Percentiles rank a stretch among this genome's conserved stretches.
These are phyloP conservation scores for Meriones psammophilus DNA, from an alignment of 2,797 vertebrate species.

Conservation along the genomic window DNA sequence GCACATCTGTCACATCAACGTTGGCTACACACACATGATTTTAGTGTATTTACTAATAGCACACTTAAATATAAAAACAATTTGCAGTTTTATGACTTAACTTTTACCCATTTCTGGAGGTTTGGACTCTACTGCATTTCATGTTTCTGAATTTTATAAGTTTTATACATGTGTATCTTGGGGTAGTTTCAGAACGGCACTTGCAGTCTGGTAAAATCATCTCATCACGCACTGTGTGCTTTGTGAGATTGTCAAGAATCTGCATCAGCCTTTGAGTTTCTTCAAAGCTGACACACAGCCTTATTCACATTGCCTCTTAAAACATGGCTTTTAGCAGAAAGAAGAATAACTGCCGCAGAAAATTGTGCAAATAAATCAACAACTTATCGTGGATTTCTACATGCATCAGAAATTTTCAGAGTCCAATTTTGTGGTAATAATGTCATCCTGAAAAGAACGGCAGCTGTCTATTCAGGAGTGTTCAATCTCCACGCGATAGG, in stretches of 20 bases:
- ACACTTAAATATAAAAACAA: conserved; percentile 5
- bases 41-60: neutral
- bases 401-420: conserved; percentile 86
- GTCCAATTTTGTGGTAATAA: conserved; percentile 89
- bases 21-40: neutral
- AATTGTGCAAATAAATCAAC: conserved; percentile 86
- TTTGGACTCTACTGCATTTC: neutral
- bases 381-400: conserved; percentile 86
- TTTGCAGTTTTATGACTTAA: conserved; percentile 11
- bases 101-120: neutral
- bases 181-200: neutral
- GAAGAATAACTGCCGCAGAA: conserved; percentile 79
- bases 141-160: conserved; percentile 35
- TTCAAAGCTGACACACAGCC: neutral
- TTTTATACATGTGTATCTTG: conserved; percentile 13
- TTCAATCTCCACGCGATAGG: conserved; percentile 91
- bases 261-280: conserved; percentile 34
- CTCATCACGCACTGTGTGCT: neutral
- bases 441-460: conserved; percentile 90
- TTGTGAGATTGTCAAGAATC: conserved; percentile 51
- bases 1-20: neutral
- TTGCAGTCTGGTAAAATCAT: conserved; percentile 39
- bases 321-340: conserved; percentile 29
- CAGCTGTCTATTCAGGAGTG: conserved; percentile 94
- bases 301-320: conserved; percentile 54